A percentile compares a stretch with the other conserved stretches of the same genome.
phyloP scores from a whole-genome alignment of 2,797 vertebrate genomes.

The Sparus aurata region DNA sequence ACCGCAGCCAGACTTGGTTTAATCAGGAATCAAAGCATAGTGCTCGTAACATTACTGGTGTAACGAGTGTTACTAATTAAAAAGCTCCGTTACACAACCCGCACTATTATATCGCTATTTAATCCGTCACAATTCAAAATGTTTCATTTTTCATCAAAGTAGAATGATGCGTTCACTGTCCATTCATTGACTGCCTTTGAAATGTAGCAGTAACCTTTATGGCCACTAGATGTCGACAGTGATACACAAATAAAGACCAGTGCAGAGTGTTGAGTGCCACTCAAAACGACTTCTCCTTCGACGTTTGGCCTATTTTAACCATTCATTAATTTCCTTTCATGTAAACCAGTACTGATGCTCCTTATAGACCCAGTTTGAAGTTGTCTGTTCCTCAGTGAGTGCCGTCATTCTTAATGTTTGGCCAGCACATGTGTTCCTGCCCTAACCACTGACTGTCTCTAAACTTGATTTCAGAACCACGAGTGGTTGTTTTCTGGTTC shows the following conservation, averaged over 20 bases:
- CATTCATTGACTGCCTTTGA: not conserved
- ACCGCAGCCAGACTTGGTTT: not conserved
- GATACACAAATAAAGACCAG: constrained; percentile 25
- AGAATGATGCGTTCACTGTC: not conserved
- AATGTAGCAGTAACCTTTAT: not conserved
- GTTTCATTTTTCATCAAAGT: not conserved
- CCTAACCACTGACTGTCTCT: no score
- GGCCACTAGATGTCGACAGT: constrained; percentile 73
- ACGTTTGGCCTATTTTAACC: no score
- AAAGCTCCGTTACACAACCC: not conserved
- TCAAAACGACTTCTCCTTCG: not conserved
- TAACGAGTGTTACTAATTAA: no score
- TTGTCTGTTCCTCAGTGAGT: not conserved
- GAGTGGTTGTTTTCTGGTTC: no score
- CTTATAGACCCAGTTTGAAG: not conserved
- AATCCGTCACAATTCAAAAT: not conserved
- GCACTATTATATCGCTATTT: not conserved
- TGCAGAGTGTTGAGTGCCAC: not conserved
- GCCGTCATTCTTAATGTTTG: not conserved
- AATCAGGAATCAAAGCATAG: no score
- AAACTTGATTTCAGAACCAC: not conserved
- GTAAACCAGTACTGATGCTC: not conserved
- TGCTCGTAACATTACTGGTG: no score
- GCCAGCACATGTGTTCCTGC: not conserved
- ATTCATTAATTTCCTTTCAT: not conserved